Base-by-base conservation (phyloP, 2,797 vertebrate species). In the Spinus olivaceus region DNA sequence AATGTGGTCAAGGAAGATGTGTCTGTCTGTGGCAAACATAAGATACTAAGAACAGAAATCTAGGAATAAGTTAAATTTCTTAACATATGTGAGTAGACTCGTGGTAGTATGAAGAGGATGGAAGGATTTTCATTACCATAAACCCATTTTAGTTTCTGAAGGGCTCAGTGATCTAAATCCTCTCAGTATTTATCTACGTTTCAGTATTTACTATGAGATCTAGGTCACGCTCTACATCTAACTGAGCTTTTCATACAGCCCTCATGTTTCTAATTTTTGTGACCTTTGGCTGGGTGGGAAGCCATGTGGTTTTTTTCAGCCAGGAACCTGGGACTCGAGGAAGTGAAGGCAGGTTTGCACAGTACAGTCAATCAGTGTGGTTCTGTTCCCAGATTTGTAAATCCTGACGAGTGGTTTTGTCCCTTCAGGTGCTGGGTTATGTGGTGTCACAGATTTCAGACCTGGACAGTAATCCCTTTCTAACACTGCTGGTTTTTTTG, bases 91-190 rank as follows among this genome's bases (percentile, higher is more conserved):
- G 53, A 49, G 27, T 50, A 61, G 63, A n/a, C 54, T 90, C 54
- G 28, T 41, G 59, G 46, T 76, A 83, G 46, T 67, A 69, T 50
- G 81, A 59, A 66, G 39, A 63, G 51, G 46, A 93, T 91, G 65
- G 81, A 78, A 86, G 84, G 86, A 85, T 95, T 95, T 97, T 93
- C 82, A 86, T 94, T 91, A 94, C 25, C 72, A 32, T 95, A 92
- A 94, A 86, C 57, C 61, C 33, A 72, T 92, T 97, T 87, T 44
- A 44, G 65, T 93, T 93, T 78, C 80, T 81, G 76, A 91, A 74
- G 61, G 89, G 69, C 86, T 91, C 91, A 93, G 65, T 76, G 63
- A 25, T 88, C 33, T 79, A 88, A 96, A 95, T 94, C 92, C 59
- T 76, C 80, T 95, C 63, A 41, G 72, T 86, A 53, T 96, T 94